Conservation (phyloP, 92 coral and sea anemone genomes). For the Blastomussa wellsi region DNA sequence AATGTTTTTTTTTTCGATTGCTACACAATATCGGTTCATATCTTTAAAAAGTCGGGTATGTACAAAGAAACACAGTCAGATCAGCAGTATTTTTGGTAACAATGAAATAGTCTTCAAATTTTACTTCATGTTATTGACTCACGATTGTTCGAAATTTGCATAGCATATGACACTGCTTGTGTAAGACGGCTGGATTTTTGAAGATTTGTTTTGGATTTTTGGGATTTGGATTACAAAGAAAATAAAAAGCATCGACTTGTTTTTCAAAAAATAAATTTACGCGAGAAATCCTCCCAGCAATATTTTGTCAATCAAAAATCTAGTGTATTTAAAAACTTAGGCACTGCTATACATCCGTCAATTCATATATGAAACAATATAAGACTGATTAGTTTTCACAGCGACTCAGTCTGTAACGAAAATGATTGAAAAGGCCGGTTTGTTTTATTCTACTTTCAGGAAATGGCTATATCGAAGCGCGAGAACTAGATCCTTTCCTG, state of each 20-base stretch:
- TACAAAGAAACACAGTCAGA: constrained; percentile 1
- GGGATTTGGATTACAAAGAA: neutral
- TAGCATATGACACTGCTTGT: constrained; percentile 31
- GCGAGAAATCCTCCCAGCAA: neutral
- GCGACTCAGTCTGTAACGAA: neutral
- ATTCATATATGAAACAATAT: neutral
- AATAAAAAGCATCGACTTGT: neutral
- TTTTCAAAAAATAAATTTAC: neutral
- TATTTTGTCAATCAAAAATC: neutral
- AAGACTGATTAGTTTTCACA: neutral
- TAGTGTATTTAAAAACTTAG: neutral
- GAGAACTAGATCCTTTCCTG: constrained; percentile 71
- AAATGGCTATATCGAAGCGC: constrained; percentile 81
- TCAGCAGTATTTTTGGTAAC: neutral
- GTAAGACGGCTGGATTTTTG: neutral
- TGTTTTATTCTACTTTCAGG: constrained; percentile 41
- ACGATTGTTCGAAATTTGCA: constrained; percentile 23
- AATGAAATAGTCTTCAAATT: constrained; percentile 16
- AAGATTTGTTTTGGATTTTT: neutral
- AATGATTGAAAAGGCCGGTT: neutral
- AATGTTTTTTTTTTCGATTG: neutral
- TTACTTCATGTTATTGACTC: constrained; percentile 3
- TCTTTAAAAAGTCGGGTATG: neutral
- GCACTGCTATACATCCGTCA: neutral
- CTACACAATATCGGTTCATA: neutral